Evolutionary conservation across 2,888 invertebrate genomes (phyloP).

Genomic region (Alcis repandata): DNA sequence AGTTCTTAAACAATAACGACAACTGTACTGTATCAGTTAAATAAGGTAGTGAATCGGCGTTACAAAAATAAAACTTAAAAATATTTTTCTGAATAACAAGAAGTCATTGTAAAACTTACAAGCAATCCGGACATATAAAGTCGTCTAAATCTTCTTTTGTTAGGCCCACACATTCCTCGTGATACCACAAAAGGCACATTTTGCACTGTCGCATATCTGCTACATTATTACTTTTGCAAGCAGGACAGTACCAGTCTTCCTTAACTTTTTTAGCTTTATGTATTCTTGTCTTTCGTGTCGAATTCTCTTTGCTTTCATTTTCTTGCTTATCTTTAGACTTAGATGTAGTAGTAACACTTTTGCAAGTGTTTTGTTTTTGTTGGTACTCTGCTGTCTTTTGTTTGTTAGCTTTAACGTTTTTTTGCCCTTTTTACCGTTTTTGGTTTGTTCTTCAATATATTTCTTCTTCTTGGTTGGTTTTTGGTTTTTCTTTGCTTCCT

Average conservation of each 20-base stretch:
- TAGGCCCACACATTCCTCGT: too few species aligned
- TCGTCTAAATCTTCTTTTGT: too few species aligned
- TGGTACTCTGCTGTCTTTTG: too few species aligned
- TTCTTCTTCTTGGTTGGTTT: neutral
- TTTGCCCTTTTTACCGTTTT: neutral
- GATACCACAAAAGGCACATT: neutral
- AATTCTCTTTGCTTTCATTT: neutral
- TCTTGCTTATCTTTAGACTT: neutral
- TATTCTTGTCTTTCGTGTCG: neutral
- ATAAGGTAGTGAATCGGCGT: too few species aligned
- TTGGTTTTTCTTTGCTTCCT: constrained; percentile 8
- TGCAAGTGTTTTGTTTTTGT: too few species aligned
- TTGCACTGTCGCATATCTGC: constrained; percentile 8
- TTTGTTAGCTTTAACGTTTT: neutral
- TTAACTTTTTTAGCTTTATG: neutral
- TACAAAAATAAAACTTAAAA: too few species aligned
- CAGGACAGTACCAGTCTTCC: neutral
- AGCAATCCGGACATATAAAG: neutral
- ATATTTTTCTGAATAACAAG: too few species aligned
- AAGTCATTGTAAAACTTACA: too few species aligned
- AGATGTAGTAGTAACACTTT: too few species aligned
- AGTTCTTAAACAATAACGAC: too few species aligned
- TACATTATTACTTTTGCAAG: neutral
- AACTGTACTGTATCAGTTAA: too few species aligned
- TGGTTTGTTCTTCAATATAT: neutral